Evolutionary conservation across 2,888 invertebrate species (phyloP).

Genomic region (Drosophila emarginata): DNA sequence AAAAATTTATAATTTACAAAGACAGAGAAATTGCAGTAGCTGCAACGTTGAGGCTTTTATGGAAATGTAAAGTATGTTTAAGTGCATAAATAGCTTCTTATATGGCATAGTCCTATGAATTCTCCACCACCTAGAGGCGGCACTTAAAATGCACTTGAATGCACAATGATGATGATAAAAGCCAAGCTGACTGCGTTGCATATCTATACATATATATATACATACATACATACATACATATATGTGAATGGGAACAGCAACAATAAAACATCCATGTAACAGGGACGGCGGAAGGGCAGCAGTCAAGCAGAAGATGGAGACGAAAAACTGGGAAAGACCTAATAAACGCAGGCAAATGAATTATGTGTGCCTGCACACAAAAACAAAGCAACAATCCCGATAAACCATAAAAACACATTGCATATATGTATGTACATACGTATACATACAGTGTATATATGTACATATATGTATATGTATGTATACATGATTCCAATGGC

Average conservation of each 20-base stretch:
- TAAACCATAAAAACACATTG: constrained; percentile 67
- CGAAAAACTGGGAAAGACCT: constrained; percentile 36
- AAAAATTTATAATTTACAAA: not conserved
- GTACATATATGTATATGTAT: no score
- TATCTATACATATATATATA: not conserved
- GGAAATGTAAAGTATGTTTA: constrained; percentile 52
- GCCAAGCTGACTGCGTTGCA: constrained; percentile 33
- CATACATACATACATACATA: constrained; percentile 1
- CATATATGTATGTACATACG: not conserved
- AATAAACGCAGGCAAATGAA: constrained; percentile 62
- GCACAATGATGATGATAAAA: constrained; percentile 39
- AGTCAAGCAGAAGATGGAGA: not conserved
- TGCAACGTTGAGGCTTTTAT: constrained; percentile 16
- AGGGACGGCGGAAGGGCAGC: not conserved
- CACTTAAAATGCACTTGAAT: constrained; percentile 44
- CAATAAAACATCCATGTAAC: constrained; percentile 3
- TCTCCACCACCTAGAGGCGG: constrained; percentile 7
- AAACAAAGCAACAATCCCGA: constrained; percentile 46
- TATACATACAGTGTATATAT: not conserved
- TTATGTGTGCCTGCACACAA: constrained; percentile 45
- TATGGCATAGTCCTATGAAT: not conserved
- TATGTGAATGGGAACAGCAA: constrained; percentile 25
- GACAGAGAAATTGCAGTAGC: not conserved
- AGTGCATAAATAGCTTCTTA: constrained; percentile 45
- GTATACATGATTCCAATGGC: not conserved